Evolutionary conservation across 1,140 invertebrate species (phyloP).

Genomic region (Philotrypesis tridentata): DNA sequence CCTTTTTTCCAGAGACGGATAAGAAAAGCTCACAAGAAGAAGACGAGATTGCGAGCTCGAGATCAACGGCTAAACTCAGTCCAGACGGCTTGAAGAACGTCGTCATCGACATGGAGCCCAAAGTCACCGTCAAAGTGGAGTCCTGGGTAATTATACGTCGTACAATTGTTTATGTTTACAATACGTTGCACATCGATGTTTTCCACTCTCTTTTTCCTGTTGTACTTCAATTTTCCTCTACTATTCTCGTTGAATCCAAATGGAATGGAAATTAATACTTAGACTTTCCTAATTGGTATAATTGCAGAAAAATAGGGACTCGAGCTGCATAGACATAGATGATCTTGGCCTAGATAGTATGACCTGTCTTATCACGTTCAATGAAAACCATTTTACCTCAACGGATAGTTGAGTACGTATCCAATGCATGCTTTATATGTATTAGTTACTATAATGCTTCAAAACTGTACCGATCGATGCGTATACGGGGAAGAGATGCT

Average conservation of each 20-base stretch:
- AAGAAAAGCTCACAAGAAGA: slow-evolving; percentile 23
- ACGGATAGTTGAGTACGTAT: slow-evolving; percentile 46
- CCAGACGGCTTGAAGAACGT: slow-evolving; percentile 61
- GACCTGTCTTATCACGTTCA: slow-evolving; percentile 37
- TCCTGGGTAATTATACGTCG: slow-evolving; percentile 64
- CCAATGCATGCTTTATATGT: not conserved
- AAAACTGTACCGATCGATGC: no score
- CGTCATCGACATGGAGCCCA: slow-evolving; percentile 64
- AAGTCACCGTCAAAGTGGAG: slow-evolving; percentile 60
- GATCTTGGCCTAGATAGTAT: slow-evolving; percentile 40
- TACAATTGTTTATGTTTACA: no score
- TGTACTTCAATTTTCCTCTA: no score
- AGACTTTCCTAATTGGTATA: not conserved
- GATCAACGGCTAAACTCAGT: not conserved
- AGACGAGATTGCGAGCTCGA: not conserved
- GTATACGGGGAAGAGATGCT: no score
- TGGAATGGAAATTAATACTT: no score
- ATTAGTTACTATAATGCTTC: not conserved
- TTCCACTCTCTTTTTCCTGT: no score
- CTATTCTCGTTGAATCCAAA: not conserved
- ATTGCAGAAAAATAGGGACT: slow-evolving; percentile 42
- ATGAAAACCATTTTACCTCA: slow-evolving; percentile 43
- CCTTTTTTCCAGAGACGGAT: slow-evolving; percentile 19
- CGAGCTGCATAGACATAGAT: slow-evolving; percentile 27
- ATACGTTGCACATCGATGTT: no score